Evolutionary conservation across 1,140 invertebrate genomes (phyloP), one percentile per base, ranked within the genome.

Genomic region (Metopolophium dirhodum): DNA sequence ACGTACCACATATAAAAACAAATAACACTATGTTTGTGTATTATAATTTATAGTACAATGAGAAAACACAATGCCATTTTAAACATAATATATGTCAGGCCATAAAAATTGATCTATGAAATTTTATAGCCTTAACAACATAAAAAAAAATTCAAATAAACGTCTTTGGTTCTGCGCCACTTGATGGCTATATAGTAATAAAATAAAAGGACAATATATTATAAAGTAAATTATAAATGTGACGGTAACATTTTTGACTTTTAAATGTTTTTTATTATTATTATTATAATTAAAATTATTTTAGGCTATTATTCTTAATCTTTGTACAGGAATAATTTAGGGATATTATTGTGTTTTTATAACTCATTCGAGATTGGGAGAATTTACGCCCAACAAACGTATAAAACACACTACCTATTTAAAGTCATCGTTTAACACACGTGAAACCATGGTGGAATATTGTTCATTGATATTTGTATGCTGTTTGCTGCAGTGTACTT

Each of bases 11-110:
- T 61, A 61, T 68, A 68, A 68, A 68, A 68, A 14, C 61, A 77
- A 77, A 77, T 77, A 77, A 77, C 61, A n/a, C 18, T 7, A 77
- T 77, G 61, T 77, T 77, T 77, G n/a, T 77, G 4, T n/a, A 77
- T 77, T 77, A 77, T 77, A 77, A 77, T 77, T 77, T n/a, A 77
- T n/a, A n/a, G 61, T n/a, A 77, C 61, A 77, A 77, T 77, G 30
- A n/a, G n/a, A 77, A 77, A n/a, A 77, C 18, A 77, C 30, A 77
- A 77, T 77, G 61, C 14, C 30, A 77, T 77, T 77, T 77, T 77
- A 77, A 77, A 77, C 14, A n/a, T 77, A 77, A n/a, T 77, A 77
- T n/a, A 77, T 77, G 61, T n/a, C 61, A n/a, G 61, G 30, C 41
- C 37, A 86, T 86, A 26, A 45, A 86, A 86, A 86, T 86, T 45